Evolutionary conservation across 2,113 vertebrate species (phyloP).

Genomic region (Edolisoma coerulescens): DNA sequence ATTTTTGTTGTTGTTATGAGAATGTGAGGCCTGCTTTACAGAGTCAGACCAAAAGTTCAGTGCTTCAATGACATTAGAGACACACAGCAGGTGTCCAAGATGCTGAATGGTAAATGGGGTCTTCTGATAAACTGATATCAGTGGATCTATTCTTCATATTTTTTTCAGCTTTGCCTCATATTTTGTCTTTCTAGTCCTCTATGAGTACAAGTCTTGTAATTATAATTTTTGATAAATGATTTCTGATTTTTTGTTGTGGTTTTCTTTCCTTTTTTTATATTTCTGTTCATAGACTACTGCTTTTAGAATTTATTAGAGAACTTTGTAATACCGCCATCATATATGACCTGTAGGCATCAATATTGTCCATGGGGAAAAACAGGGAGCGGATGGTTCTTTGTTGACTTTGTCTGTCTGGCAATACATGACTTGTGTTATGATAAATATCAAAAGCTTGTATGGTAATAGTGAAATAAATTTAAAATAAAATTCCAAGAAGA

Average conservation of each 20-base stretch:
- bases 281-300: not conserved
- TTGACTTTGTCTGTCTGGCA: not conserved
- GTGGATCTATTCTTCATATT: not conserved
- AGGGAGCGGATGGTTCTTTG: not conserved
- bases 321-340: not conserved
- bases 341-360: not conserved
- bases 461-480: not conserved
- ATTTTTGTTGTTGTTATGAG: not conserved
- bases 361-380: not conserved
- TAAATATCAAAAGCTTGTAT: not conserved
- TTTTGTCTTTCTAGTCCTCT: not conserved
- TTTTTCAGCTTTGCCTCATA: not conserved
- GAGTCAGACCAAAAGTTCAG: not conserved
- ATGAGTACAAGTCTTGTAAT: not conserved
- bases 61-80: not conserved
- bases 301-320: not conserved
- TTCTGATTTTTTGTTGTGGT: not conserved
- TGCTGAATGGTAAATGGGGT: not conserved
- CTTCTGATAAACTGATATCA: not conserved
- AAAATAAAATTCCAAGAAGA: not conserved
- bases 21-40: not conserved
- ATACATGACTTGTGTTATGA: not conserved
- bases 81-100: not conserved
- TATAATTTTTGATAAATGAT: not conserved
- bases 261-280: not conserved